Conservation (phyloP, 2,888 invertebrate genomes). For the Xylota sylvarum region DNA sequence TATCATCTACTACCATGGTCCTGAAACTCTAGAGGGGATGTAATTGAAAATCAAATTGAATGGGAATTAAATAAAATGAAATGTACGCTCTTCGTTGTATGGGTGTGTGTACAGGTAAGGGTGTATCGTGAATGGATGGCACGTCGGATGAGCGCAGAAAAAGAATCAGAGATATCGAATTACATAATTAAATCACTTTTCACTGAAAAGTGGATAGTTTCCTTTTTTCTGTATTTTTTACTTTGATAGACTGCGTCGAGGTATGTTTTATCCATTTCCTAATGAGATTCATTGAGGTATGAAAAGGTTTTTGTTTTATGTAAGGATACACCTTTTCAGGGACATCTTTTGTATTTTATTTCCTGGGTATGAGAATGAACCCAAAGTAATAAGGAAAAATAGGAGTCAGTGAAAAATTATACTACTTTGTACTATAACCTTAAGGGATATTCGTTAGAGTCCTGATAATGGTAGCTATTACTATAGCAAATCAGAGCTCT, state of each 20-base stretch:
- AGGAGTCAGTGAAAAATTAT: no score
- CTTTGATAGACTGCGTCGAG: neutral
- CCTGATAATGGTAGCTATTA: no score
- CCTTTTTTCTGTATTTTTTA: neutral
- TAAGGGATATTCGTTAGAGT: no score
- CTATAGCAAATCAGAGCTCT: no score
- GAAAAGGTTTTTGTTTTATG: neutral
- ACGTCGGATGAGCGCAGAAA: constrained; percentile 32
- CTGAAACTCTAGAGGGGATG: constrained; percentile 75
- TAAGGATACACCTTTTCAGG: neutral
- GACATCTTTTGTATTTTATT: neutral
- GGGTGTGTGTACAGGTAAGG: neutral
- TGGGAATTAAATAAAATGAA: constrained; percentile 80
- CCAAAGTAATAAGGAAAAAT: neutral
- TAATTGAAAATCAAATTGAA: constrained; percentile 80
- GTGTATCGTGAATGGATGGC: constrained; percentile 40
- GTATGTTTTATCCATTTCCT: constrained; percentile 23
- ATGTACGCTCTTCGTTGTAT: constrained; percentile 35
- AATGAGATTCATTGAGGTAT: constrained; percentile 30
- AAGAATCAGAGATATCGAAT: constrained; percentile 49
- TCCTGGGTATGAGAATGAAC: neutral
- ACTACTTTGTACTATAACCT: no score
- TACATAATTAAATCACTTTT: constrained; percentile 60
- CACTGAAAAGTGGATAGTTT: constrained; percentile 23
- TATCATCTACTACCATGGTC: constrained; percentile 35